phyloP scores from a whole-genome alignment of 37 sponge, comb jelly and placozoan genomes.

The Ianthella basta region DNA sequence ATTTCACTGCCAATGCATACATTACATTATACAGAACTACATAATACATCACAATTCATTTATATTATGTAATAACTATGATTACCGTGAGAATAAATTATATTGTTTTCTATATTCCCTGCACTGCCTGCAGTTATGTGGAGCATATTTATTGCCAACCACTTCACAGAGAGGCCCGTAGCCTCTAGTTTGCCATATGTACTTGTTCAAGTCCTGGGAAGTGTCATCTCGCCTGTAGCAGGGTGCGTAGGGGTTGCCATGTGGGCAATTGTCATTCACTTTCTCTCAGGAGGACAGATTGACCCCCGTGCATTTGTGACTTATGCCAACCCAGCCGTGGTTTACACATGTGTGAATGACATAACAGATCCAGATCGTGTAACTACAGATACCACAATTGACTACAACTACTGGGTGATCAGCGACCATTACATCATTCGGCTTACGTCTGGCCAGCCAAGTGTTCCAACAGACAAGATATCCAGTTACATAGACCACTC shows the following conservation, averaged over 20 bases:
- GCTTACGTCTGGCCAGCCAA: neutral
- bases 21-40: neutral
- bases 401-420: neutral
- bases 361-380: neutral
- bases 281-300: neutral
- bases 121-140: neutral
- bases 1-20: neutral
- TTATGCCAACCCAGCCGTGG: neutral
- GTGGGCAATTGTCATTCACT: neutral
- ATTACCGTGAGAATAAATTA: neutral
- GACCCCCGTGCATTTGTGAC: neutral
- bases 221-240: neutral
- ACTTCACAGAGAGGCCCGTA: neutral
- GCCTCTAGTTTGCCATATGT: neutral
- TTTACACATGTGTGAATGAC: neutral
- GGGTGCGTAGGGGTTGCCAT: neutral
- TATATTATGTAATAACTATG: neutral
- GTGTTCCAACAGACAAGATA: neutral
- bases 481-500: neutral
- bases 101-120: neutral
- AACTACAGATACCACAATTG: neutral
- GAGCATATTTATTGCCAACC: neutral
- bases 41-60: neutral
- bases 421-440: neutral
- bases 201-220: neutral